Base-by-base conservation (phyloP, 2,888 invertebrate genomes). In the Octodonta nipae region DNA sequence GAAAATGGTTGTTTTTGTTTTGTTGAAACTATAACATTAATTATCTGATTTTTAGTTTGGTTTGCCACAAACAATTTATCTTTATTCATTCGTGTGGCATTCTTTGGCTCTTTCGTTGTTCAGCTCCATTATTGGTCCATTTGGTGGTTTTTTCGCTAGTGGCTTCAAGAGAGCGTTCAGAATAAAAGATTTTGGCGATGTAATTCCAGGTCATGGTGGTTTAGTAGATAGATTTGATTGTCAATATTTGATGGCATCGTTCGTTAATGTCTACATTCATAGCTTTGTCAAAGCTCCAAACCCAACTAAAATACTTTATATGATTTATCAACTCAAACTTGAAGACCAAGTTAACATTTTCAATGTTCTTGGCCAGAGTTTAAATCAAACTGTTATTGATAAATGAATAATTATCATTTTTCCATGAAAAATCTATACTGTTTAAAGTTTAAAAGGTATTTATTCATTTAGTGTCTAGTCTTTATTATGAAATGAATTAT, bases 141-240 rank as follows among this genome's bases (percentile, higher is more conserved):
- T 99, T 63, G 98, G 98, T 33, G 98, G 98, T 35, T 99, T 99
- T 72, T 99, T 99, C 63, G 98, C 98, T 30, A 95, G 95, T 47
- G 98, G 98, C 29, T 99, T 99, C 65, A 99, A 99, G 61, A 71
- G 98, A 41, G 98, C 98, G 28, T 99, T 99, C 64, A 96, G 96
- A 71, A 96, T 98, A 52, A 98, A 99, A 78, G 98, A 98, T 66
- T 98, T 98, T 64, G 95, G 95, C 33, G 95, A 92, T 61, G 82
- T 93, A 49, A 96, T 98, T 58, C 98, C 98, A 6, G 98, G 98
- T 1, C 98, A 98, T 67, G 98, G 98, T 40, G 98, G 98, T 26
- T 88, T 98, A 51, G 91, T 96, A 89, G 98, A 98, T 64, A 78
- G 98, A 40, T 96, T 98, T 68, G 96, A 98, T 67, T 98, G 98